Evolutionary conservation across 2,113 vertebrate species (phyloP), one percentile per base, ranked within the genome.

Genomic region (Serinus canaria): DNA sequence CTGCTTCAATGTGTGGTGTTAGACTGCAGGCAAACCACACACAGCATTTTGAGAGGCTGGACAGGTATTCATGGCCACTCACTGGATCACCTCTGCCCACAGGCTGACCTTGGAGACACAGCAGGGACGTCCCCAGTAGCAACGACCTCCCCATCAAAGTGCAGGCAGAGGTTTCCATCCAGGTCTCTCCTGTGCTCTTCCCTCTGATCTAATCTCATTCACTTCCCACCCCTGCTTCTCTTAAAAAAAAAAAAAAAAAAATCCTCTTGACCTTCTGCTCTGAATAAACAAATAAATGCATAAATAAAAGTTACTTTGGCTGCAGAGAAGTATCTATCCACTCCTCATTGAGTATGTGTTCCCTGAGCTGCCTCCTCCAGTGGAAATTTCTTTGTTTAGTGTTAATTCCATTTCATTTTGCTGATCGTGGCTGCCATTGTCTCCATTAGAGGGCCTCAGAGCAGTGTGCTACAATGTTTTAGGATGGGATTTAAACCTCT

Each of bases 401-500:
- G 3, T 85, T 90, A 80, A 95, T 94, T 94, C 68, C 39, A 28
- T 95, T 94, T 87, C 16, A 44, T 92, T 90, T 74, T 83, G 72
- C 79, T 79, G 89, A 89, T 50, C 0, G 5, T 80, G 58, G 28
- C 93, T 97, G 95, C 87, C 82, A 56, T 86, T 88, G 82, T 88
- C 94, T 97, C 93, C 96, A 96, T 95, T 94, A 96, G 95, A 95
- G 91, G 93, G 95, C 91, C 95, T 95, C 95, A 95, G 93, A 97
- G 93, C 75, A 59, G 89, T 97, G 84, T 83, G 78, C 66, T 95
- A 73, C 66, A 56, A 27, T 55, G 72, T 31, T 95, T 95, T 72
- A 60, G 73, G 67, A 84, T 37, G 0, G 0, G 56, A 83, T 93
- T 94, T 83, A 88, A 92, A 86, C 72, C 47, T 90, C 47, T 87